phyloP scores from a whole-genome alignment of 2,888 invertebrate species.

The Apodemia hepburni region DNA sequence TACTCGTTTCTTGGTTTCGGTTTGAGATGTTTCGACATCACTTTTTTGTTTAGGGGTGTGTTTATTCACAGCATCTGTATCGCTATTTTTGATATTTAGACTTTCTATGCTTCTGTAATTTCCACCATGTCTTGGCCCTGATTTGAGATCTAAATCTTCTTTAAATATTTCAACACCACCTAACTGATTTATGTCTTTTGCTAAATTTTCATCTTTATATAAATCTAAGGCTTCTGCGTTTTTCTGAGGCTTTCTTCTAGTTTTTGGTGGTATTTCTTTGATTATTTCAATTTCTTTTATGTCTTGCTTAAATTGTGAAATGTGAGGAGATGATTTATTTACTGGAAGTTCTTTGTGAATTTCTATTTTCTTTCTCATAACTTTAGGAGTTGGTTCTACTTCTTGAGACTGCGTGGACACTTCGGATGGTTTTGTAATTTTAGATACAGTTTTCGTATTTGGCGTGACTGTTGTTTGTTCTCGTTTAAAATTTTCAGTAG shows the following conservation, averaged over 20 bases:
- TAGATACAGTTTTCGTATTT: constrained; percentile 50
- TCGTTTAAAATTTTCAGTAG: constrained; percentile 18
- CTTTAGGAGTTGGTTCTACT: constrained; percentile 45
- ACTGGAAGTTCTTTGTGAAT: constrained; percentile 63
- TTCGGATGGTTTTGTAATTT: constrained; percentile 54
- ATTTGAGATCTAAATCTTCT: constrained; percentile 50
- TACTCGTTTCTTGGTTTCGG: constrained; percentile 36
- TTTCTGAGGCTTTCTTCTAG: constrained; percentile 44
- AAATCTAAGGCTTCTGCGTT: constrained; percentile 53
- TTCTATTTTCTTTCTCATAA: constrained; percentile 60
- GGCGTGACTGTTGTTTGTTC: constrained; percentile 51
- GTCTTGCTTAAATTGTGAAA: constrained; percentile 63
- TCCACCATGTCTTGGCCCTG: constrained; percentile 67
- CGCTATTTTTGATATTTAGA: constrained; percentile 31
- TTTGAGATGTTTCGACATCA: constrained; percentile 54
- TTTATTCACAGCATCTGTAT: not conserved
- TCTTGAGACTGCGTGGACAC: constrained; percentile 46
- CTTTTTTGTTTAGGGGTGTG: constrained; percentile 27
- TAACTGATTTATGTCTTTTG: constrained; percentile 63
- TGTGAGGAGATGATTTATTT: constrained; percentile 55
- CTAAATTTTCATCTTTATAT: constrained; percentile 65
- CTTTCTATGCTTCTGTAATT: constrained; percentile 56
- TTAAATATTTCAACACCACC: constrained; percentile 67
- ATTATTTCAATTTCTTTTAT: constrained; percentile 67
- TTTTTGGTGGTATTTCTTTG: constrained; percentile 52